Conservation (phyloP, 1,140 invertebrate genomes). For the Samia ricini region DNA sequence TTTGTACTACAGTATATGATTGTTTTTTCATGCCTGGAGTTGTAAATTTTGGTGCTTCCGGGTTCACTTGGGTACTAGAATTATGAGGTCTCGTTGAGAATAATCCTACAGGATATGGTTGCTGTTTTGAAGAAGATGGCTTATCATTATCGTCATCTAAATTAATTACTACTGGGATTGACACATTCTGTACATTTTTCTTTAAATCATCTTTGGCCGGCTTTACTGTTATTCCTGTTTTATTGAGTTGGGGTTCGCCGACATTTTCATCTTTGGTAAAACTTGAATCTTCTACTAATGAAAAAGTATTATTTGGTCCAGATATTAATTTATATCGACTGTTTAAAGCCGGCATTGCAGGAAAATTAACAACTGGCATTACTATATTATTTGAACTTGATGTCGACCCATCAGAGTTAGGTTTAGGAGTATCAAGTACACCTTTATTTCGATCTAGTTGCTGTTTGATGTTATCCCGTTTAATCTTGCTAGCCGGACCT, state of each 20-base stretch:
- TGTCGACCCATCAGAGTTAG: neutral
- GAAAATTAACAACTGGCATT: slow-evolving; percentile 42
- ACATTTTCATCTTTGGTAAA: neutral
- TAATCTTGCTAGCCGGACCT: slow-evolving; percentile 62
- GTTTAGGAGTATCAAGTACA: neutral
- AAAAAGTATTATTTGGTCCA: slow-evolving; percentile 66
- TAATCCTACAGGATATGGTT: slow-evolving; percentile 67
- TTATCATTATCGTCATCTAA: slow-evolving; percentile 16
- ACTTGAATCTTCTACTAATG: slow-evolving; percentile 42
- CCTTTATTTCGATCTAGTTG: neutral
- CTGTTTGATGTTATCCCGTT: slow-evolving; percentile 11
- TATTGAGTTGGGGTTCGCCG: neutral
- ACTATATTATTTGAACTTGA: neutral
- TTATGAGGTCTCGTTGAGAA: slow-evolving; percentile 49
- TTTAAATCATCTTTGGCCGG: slow-evolving; percentile 15
- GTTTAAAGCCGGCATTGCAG: slow-evolving; percentile 42
- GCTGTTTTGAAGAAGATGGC: slow-evolving; percentile 9
- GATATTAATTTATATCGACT: slow-evolving; percentile 56
- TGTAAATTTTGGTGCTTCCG: slow-evolving; percentile 31
- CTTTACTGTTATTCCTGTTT: neutral
- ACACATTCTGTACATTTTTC: neutral
- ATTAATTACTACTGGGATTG: slow-evolving; percentile 19
- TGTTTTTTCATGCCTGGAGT: slow-evolving; percentile 65
- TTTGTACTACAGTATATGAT: slow-evolving; percentile 63
- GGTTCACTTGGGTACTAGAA: slow-evolving; percentile 12